phyloP scores from a whole-genome alignment of 1,140 invertebrate genomes.

The Archivesica marissinica region DNA sequence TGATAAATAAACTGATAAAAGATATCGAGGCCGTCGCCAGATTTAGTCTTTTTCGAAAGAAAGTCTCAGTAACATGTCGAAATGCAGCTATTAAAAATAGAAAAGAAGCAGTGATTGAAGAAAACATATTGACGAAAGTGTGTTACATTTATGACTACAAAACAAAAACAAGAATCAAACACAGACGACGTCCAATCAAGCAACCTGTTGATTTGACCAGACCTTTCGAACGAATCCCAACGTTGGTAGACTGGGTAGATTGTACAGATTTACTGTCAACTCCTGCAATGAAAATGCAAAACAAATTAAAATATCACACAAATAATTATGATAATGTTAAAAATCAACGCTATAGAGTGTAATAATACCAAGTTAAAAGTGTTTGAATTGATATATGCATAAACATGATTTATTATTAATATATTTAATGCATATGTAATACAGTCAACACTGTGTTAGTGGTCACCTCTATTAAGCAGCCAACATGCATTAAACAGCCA shows the following conservation, averaged over 20 bases:
- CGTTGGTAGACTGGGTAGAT: conserved; percentile 49
- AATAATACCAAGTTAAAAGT: too few relatives aligned
- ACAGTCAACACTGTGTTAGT: neutral
- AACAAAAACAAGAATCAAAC: conserved; percentile 5
- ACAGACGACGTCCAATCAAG: neutral
- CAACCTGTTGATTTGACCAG: neutral
- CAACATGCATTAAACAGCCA: neutral
- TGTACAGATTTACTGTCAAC: conserved; percentile 15
- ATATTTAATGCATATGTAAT: neutral
- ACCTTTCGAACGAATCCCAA: conserved; percentile 27
- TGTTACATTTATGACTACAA: conserved; percentile 10
- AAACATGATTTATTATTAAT: neutral
- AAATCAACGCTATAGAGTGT: conserved; percentile 42
- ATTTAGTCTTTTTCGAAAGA: conserved; percentile 3
- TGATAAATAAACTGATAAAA: neutral
- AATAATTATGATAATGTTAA: conserved; percentile 36
- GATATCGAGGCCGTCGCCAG: conserved; percentile 2
- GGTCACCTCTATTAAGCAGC: neutral
- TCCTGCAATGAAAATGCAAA: conserved; percentile 52
- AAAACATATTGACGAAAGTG: conserved; percentile 18
- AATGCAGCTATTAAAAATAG: neutral
- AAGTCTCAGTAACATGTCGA: neutral
- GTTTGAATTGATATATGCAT: neutral
- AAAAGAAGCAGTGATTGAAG: conserved; percentile 12
- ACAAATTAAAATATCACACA: neutral